Percentiles rank a stretch among this genome's conserved stretches.
phyloP scores from a whole-genome alignment of 2,888 invertebrate species.

The Apodemia mormo region DNA sequence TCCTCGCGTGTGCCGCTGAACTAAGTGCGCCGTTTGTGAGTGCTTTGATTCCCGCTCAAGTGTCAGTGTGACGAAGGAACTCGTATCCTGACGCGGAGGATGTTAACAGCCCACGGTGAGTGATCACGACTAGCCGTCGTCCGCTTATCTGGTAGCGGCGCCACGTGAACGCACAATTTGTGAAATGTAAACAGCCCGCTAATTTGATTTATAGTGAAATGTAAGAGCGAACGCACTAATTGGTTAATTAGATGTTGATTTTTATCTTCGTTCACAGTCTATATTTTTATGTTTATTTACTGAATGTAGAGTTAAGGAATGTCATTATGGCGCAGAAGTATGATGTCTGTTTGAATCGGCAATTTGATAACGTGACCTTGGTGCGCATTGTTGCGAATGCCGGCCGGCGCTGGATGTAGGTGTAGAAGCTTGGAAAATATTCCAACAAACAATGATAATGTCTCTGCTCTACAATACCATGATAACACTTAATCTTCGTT shows the following conservation, averaged over 20 bases:
- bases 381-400: constrained; percentile 64
- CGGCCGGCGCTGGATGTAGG: constrained; percentile 66
- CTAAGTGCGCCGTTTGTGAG: constrained; percentile 80
- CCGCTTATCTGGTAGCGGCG: constrained; percentile 64
- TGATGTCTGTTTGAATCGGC: constrained; percentile 52
- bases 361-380: constrained; percentile 81
- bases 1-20: constrained; percentile 78
- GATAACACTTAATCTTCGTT: constrained; percentile 45
- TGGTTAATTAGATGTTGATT: constrained; percentile 19
- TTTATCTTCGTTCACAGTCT: constrained; percentile 4
- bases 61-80: constrained; percentile 77
- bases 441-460: constrained; percentile 73
- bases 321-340: constrained; percentile 25
- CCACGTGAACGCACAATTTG: constrained; percentile 79
- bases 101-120: constrained; percentile 82
- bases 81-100: constrained; percentile 72
- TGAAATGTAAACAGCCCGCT: constrained; percentile 78
- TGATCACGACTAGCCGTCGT: constrained; percentile 55
- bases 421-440: constrained; percentile 69
- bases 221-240: constrained; percentile 33
- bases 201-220: constrained; percentile 70
- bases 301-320: constrained; percentile 40
- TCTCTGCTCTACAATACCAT: constrained; percentile 50
- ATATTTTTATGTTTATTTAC: constrained; percentile 8
- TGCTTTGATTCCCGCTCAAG: constrained; percentile 75